Conservation (phyloP, 2,888 invertebrate species). For the Hymenopus coronatus region DNA sequence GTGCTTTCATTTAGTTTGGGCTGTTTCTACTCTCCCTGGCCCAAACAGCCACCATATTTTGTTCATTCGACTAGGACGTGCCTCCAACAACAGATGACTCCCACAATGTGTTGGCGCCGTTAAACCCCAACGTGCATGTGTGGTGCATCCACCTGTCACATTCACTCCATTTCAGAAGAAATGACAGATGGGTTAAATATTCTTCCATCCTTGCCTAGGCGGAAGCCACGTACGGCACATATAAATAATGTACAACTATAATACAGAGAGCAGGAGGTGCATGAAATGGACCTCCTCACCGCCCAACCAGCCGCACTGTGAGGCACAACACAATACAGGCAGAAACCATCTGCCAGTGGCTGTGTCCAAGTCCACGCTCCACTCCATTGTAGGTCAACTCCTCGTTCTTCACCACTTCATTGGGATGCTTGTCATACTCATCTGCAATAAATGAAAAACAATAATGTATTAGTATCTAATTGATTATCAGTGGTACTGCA, state of each 20-base stretch:
- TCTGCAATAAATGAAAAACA: slow-evolving; percentile 53
- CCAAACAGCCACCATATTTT: neutral
- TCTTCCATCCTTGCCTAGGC: slow-evolving; percentile 23
- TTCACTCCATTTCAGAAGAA: neutral
- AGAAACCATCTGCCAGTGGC: slow-evolving; percentile 16
- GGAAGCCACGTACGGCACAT: slow-evolving; percentile 32
- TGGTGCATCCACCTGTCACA: neutral
- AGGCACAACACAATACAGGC: slow-evolving; percentile 5
- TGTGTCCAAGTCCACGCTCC: slow-evolving; percentile 3
- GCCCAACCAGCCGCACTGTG: slow-evolving; percentile 32
- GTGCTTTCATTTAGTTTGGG: neutral
- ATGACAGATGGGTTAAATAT: slow-evolving; percentile 11
- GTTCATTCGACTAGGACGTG: slow-evolving; percentile 13
- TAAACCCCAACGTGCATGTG: neutral
- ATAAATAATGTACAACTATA: slow-evolving; percentile 36
- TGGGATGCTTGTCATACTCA: slow-evolving; percentile 83
- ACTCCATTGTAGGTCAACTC: slow-evolving; percentile 73
- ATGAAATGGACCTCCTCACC: slow-evolving; percentile 32
- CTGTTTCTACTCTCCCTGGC: neutral
- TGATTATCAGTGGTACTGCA: too few relatives aligned
- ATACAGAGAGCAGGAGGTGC: slow-evolving; percentile 25
- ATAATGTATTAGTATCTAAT: neutral
- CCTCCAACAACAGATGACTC: slow-evolving; percentile 11
- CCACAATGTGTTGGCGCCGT: neutral
- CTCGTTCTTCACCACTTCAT: slow-evolving; percentile 91